Conservation (phyloP, 2,113 vertebrate species). For the Podarcis cretensis region DNA sequence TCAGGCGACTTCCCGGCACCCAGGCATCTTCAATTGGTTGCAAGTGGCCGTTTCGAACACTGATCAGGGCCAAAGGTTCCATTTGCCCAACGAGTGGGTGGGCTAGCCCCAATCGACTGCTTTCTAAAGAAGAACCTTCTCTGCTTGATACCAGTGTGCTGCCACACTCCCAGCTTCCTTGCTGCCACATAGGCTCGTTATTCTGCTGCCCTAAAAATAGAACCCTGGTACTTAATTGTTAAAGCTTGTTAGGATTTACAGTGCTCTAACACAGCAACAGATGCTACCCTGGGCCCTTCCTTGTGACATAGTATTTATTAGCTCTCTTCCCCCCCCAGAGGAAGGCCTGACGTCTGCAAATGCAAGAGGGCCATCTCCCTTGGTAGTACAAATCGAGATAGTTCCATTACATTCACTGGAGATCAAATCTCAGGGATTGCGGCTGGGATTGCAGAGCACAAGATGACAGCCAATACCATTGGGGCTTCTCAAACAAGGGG, state of each 20-base stretch:
- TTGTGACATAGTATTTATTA: slow-evolving; percentile 15
- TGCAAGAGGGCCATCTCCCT: not conserved
- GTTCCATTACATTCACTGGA: not conserved
- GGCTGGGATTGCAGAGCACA: not conserved
- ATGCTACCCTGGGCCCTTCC: not conserved
- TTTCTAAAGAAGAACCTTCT: not conserved
- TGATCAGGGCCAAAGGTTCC: not conserved
- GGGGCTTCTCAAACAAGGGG: not conserved
- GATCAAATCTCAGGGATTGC: not conserved
- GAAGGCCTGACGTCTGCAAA: slow-evolving; percentile 4
- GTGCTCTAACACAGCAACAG: not conserved
- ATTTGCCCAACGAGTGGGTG: not conserved
- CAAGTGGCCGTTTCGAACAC: not conserved
- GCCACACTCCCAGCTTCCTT: not conserved
- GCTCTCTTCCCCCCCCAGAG: not conserved
- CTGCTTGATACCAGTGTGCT: not conserved
- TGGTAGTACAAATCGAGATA: not conserved
- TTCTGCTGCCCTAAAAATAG: not conserved
- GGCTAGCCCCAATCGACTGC: not conserved
- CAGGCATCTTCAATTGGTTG: too few species aligned
- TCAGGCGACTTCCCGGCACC: too few species aligned
- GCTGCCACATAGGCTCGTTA: not conserved
- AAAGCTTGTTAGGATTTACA: not conserved
- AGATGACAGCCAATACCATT: not conserved
- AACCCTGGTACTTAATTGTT: not conserved